Percentiles rank a stretch among this genome's conserved stretches.
Evolutionary conservation across 2,113 vertebrate genomes (phyloP).

Genomic region (Chroicocephalus ridibundus): DNA sequence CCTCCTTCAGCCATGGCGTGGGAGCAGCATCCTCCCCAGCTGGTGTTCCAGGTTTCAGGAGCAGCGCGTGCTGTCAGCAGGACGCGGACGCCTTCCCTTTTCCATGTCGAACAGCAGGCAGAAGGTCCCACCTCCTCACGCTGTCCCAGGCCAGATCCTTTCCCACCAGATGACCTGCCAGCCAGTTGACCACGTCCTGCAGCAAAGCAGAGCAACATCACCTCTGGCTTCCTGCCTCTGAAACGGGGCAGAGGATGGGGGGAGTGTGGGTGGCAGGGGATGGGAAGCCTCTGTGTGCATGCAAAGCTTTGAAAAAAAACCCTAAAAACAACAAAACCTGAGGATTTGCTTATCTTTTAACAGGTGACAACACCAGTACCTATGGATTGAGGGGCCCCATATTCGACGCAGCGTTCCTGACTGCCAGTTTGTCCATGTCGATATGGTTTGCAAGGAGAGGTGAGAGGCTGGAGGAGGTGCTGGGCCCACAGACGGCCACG

Average conservation of each 20-base stretch:
- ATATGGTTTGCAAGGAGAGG: not conserved
- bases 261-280: not conserved
- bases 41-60: not conserved
- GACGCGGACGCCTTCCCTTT: not conserved
- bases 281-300: not conserved
- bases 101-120: not conserved
- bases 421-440: rapidly evolving
- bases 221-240: not conserved
- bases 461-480: not conserved
- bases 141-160: not conserved
- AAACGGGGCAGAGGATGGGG: not conserved
- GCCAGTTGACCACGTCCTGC: not conserved
- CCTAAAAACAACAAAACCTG: not conserved
- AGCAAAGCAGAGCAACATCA: not conserved
- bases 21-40: rapidly evolving
- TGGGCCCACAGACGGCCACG: rapidly evolving
- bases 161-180: not conserved
- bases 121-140: not conserved
- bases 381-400: rapidly evolving
- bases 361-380: not conserved
- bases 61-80: not conserved
- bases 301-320: not conserved
- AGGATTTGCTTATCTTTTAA: not conserved
- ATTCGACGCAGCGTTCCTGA: rapidly evolving
- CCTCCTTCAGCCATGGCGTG: not conserved